A percentile compares a stretch with the other conserved stretches of the same genome.
These are phyloP conservation scores for Rapana venosa DNA, from an alignment of 2,888 invertebrate species.

Conservation along the genomic window DNA sequence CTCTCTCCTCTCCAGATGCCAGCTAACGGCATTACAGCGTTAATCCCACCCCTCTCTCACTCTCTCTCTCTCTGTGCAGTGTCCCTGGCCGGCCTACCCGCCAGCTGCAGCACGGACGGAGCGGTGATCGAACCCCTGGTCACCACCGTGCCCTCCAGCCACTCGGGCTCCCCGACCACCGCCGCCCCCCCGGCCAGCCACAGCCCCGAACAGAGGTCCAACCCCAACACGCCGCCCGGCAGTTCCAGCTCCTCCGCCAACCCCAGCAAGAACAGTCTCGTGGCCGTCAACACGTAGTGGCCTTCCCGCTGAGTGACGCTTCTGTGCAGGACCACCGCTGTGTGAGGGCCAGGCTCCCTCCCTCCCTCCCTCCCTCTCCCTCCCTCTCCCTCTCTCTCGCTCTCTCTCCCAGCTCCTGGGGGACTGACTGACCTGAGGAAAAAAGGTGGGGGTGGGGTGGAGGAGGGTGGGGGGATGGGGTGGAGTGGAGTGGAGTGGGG, in stretches of 20 bases:
- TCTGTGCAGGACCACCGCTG: not conserved
- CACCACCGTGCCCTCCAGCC: slow-evolving; percentile 54
- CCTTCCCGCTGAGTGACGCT: not conserved
- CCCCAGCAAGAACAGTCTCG: slow-evolving; percentile 70
- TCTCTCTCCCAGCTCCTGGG: not conserved
- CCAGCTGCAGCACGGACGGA: slow-evolving; percentile 58
- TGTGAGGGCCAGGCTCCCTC: not conserved
- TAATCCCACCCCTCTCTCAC: not conserved
- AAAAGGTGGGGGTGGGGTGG: not conserved
- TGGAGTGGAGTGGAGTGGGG: not conserved
- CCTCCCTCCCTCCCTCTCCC: not conserved
- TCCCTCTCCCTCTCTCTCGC: not conserved
- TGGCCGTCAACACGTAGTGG: slow-evolving; percentile 70
- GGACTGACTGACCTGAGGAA: not conserved
- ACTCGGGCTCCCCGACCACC: slow-evolving; percentile 49
- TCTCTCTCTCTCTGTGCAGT: not conserved
- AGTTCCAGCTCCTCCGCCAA: slow-evolving; percentile 58
- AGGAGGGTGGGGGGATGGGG: not conserved
- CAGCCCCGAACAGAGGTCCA: slow-evolving; percentile 65
- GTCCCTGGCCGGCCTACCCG: slow-evolving; percentile 33
- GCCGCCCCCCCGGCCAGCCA: slow-evolving; percentile 46
- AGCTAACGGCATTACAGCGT: no score
- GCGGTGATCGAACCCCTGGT: slow-evolving; percentile 63
- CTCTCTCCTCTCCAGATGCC: no score
- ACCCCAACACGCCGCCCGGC: slow-evolving; percentile 61